Conservation (phyloP, 2,113 vertebrate genomes). For the Cichladusa arquata region DNA sequence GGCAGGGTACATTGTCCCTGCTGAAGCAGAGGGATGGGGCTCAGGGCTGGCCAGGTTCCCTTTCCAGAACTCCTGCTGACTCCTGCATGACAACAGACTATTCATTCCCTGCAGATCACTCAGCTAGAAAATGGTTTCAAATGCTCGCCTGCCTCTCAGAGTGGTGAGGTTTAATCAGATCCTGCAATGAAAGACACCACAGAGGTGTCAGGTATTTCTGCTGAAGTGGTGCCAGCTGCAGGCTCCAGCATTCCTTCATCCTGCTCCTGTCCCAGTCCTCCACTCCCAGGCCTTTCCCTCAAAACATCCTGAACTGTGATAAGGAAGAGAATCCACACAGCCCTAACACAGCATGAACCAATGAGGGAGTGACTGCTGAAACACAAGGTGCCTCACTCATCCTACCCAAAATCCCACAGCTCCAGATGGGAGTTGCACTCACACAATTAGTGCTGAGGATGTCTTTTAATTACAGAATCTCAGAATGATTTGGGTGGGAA, state of each 20-base stretch:
- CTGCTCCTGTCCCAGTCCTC: neutral
- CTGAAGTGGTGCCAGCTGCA: neutral
- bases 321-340: neutral
- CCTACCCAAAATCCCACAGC: neutral
- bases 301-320: neutral
- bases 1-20: neutral
- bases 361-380: neutral
- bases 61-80: constrained; percentile 33
- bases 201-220: neutral
- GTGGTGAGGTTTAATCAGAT: constrained; percentile 28
- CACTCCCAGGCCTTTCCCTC: neutral
- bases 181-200: constrained; percentile 32
- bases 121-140: constrained; percentile 26
- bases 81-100: neutral
- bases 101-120: constrained; percentile 21
- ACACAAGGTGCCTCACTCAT: neutral
- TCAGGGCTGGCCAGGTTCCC: neutral
- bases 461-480: neutral
- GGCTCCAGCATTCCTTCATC: neutral
- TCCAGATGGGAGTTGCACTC: neutral
- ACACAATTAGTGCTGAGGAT: neutral
- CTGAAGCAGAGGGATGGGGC: neutral
- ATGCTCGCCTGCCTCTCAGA: neutral
- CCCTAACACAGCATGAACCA: neutral
- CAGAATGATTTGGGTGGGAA: neutral